These are phyloP conservation scores for Ptilorrhoa leucosticta DNA, from an alignment of 2,113 vertebrate genomes.

Conservation along the genomic window DNA sequence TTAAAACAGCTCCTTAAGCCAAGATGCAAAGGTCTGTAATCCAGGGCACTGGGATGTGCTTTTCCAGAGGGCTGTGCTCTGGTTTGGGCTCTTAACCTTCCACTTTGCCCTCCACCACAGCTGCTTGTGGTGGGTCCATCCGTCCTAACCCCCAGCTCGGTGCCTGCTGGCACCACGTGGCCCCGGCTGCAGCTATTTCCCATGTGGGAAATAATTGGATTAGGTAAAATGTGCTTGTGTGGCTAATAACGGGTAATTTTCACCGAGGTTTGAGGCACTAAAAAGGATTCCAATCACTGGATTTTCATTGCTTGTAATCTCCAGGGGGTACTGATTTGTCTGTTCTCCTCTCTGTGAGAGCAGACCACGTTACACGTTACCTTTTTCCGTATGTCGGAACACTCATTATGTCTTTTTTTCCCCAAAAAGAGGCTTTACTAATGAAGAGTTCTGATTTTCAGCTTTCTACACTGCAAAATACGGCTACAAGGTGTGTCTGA, in stretches of 20 bases:
- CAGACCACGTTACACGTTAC: fast-evolving
- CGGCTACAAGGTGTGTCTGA: slow-evolving; percentile 82
- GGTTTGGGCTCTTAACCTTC: background rate
- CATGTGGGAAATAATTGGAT: background rate
- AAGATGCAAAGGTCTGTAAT: background rate
- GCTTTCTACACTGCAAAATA: slow-evolving; percentile 85
- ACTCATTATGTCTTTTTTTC: background rate
- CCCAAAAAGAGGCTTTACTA: background rate
- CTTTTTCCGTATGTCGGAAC: background rate
- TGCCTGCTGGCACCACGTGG: background rate
- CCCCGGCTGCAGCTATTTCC: background rate
- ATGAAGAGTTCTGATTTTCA: slow-evolving; percentile 30
- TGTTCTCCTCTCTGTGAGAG: background rate
- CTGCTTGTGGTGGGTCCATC: background rate
- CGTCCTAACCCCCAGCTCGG: background rate
- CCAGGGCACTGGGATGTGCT: background rate
- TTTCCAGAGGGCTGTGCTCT: background rate
- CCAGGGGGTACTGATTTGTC: background rate
- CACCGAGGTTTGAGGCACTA: background rate
- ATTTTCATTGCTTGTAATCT: background rate
- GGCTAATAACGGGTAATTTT: background rate
- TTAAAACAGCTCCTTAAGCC: background rate
- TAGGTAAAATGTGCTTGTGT: background rate
- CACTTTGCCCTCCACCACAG: background rate
- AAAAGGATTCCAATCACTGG: background rate